Evolutionary conservation across 2,797 vertebrate species (phyloP).

Genomic region (Danionella dracula): DNA sequence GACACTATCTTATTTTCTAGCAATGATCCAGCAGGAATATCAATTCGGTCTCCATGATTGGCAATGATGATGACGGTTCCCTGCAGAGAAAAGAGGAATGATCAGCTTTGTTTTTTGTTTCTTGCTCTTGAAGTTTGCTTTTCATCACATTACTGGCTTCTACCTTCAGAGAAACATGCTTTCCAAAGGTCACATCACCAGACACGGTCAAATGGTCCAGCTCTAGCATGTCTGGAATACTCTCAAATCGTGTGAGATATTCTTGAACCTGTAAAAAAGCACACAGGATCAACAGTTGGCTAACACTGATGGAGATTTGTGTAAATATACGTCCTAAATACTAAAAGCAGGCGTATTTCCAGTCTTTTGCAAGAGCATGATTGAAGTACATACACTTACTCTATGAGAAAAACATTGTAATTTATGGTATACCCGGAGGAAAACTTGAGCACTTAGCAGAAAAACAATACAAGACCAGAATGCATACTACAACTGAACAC

Average conservation of each 20-base stretch:
- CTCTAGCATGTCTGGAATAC: slow-evolving; percentile 97
- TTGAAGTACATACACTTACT: no score
- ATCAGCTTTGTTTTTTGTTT: background rate
- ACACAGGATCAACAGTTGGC: no score
- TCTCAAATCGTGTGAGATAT: slow-evolving; percentile 91
- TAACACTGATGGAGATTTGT: no score
- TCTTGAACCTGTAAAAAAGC: slow-evolving; percentile 82
- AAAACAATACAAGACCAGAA: no score
- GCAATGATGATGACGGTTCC: slow-evolving; percentile 99
- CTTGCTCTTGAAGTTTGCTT: background rate
- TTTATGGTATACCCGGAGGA: no score
- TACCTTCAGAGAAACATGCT: slow-evolving; percentile 94
- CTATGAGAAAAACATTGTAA: no score
- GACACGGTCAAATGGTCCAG: slow-evolving; percentile 97
- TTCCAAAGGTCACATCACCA: slow-evolving; percentile 96
- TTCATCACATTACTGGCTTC: background rate
- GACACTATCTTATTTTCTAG: slow-evolving; percentile 98
- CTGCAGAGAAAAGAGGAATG: slow-evolving; percentile 54
- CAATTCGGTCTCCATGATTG: slow-evolving; percentile 95
- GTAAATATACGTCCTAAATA: no score
- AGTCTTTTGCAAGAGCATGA: no score
- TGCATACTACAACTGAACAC: no score
- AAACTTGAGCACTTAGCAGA: no score
- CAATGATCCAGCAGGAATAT: slow-evolving; percentile 91
- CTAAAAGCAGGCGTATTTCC: no score